Conservation (phyloP, 2,797 vertebrate species). For the Anguilla megastoma region DNA sequence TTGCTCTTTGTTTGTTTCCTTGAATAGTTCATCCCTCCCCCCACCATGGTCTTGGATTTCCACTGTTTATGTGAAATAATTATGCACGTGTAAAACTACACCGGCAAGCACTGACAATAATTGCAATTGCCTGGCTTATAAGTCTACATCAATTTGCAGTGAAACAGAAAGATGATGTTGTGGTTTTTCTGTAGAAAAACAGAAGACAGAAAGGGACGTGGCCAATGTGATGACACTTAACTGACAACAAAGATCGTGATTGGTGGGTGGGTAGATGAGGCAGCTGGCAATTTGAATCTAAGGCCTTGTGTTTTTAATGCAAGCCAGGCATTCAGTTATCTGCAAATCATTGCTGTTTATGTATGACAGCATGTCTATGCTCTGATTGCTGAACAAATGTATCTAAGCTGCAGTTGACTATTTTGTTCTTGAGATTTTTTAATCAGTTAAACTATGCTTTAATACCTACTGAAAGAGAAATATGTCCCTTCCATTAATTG, state of each 20-base stretch:
- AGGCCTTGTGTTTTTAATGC: neutral
- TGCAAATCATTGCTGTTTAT: neutral
- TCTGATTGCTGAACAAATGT: neutral
- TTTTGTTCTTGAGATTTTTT: neutral
- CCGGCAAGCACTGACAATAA: conserved; percentile 50
- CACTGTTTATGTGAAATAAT: conserved; percentile 69
- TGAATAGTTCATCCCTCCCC: conserved; percentile 48
- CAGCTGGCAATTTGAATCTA: neutral
- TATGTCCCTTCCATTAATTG: conserved; percentile 59
- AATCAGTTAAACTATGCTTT: neutral
- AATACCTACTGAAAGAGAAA: neutral
- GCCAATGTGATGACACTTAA: conserved; percentile 15
- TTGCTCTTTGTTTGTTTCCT: conserved; percentile 52
- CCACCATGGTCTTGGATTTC: conserved; percentile 55
- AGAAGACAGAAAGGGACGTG: neutral
- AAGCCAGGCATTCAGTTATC: conserved; percentile 12
- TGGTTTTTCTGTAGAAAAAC: conserved; percentile 28
- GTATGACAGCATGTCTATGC: neutral
- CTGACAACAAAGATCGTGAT: neutral
- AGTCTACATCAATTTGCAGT: conserved; percentile 60
- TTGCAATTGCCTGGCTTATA: conserved; percentile 47
- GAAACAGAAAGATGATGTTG: conserved; percentile 54
- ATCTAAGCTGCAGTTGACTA: neutral
- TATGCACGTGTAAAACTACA: conserved; percentile 64
- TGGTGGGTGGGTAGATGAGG: neutral